Conservation (phyloP, 2,888 invertebrate genomes). For the Lamellibrachia columna region DNA sequence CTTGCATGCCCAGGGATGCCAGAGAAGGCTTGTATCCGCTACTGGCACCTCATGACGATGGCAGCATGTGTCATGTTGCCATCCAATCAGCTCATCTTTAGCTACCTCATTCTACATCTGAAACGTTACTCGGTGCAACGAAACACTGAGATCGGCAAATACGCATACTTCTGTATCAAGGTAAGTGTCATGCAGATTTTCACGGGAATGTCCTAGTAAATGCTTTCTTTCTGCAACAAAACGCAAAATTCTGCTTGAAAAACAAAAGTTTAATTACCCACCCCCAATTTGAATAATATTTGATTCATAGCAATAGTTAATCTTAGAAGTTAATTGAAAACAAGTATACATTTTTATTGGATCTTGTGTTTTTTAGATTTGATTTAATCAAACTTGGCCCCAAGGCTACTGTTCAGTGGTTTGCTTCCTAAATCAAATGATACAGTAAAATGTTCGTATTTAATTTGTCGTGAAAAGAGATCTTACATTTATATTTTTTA, state of each 20-base stretch:
- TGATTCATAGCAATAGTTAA: neutral
- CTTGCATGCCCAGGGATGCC: neutral
- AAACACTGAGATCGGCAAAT: conserved; percentile 92
- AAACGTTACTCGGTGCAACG: conserved; percentile 88
- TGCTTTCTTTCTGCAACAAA: neutral
- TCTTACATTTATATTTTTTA: too few species aligned
- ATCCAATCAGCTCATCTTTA: conserved; percentile 83
- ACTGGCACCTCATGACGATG: conserved; percentile 89
- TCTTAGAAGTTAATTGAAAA: too few species aligned
- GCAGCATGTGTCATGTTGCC: conserved; percentile 86
- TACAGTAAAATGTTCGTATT: too few species aligned
- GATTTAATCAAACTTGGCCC: too few species aligned
- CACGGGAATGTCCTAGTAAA: neutral
- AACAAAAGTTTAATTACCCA: neutral
- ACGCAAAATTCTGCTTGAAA: neutral
- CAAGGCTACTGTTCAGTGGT: too few species aligned
- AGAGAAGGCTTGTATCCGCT: conserved; percentile 70
- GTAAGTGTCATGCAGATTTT: conserved; percentile 42
- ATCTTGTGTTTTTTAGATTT: too few species aligned
- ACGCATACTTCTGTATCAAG: conserved; percentile 86
- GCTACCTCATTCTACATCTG: conserved; percentile 88
- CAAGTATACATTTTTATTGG: too few species aligned
- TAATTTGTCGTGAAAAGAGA: too few species aligned
- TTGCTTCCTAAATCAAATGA: too few species aligned
- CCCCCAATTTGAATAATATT: neutral